Base-by-base conservation (phyloP, 2,797 vertebrate genomes). In the Pangasius sanitwongsei region DNA sequence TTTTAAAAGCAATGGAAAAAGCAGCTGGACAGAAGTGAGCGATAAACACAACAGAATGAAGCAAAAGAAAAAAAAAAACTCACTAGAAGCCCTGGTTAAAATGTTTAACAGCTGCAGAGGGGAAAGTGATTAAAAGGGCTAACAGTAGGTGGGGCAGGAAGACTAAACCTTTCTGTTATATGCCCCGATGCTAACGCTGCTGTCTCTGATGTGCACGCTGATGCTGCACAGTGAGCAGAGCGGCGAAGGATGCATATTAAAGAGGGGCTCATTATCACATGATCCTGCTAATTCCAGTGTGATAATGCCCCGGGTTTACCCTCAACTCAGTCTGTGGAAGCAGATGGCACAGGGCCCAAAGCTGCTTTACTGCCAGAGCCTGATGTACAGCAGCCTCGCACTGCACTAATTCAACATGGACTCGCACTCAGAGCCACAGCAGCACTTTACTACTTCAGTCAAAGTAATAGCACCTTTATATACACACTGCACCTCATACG, bases 341-440 rank as follows among this genome's bases (percentile, higher is more conserved):
- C 95, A 96, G 95, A 96, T 96, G 95, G 95, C 92, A 89, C 93
- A 93, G 92, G 92, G 87, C 87, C 91, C 91, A 94, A 95, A 96
- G 95, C 95, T 90, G 94, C 94, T 95, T 94, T 48, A 28, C 59
- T 63, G 59, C 23, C 59, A 65, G 37, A 48, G 81, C 37, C 37
- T 83, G 37, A 65, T 37, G 57, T 18, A 28, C 37, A 83, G 59
- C 59, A 48, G 37, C 59, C 37, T 44, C 81, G 1, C 37, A 9
- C 37, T 25, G 48, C 6, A 16, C 25, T 16, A 65, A 65, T 11
- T 25, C 59, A 65, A 48, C 37, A 31, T 44, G 37, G 37, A 41
- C 59, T 83, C 80, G 0, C 53, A 57, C 77, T 20, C 31, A 59
- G 55, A 59, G 50, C 13, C 53, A 34, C 77, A 57, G 53, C 48